Percentiles rank a stretch among this genome's conserved stretches.
Conservation (phyloP, 2,113 vertebrate genomes). For the Ageneiosus marmoratus region DNA sequence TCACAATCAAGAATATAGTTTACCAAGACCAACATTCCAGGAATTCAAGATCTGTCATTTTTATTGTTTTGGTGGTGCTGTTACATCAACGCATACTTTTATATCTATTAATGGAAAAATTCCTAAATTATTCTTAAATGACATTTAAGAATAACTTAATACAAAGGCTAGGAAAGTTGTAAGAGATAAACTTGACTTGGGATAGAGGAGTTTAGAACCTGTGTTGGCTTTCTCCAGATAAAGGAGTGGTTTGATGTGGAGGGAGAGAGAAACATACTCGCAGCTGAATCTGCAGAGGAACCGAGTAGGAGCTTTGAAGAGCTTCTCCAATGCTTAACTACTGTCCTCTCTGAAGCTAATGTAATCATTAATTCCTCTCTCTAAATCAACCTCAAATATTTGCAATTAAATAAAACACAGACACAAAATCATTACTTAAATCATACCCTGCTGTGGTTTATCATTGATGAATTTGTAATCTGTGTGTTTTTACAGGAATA, state of each 20-base stretch:
- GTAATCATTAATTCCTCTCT: constrained; percentile 66
- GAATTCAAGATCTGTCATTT: not conserved
- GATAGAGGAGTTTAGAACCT: not conserved
- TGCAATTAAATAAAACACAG: not conserved
- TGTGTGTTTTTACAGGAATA: constrained; percentile 72
- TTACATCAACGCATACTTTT: not conserved
- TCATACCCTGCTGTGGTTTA: not conserved
- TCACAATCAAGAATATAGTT: not conserved
- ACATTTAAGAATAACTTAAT: not conserved
- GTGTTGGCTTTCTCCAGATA: constrained; percentile 69
- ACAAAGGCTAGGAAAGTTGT: not conserved
- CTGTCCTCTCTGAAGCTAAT: constrained; percentile 82
- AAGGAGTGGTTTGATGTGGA: constrained; percentile 82
- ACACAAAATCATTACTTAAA: not conserved
- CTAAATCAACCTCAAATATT: not conserved
- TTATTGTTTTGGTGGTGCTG: not conserved
- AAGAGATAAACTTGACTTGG: not conserved
- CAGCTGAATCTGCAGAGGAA: constrained; percentile 69
- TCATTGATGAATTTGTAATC: not conserved
- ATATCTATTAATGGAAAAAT: not conserved
- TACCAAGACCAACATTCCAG: not conserved
- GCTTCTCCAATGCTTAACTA: constrained; percentile 70
- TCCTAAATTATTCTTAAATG: not conserved
- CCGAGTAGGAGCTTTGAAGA: constrained; percentile 70
- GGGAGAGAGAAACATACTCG: constrained; percentile 73